Base-by-base conservation (phyloP, 1,140 invertebrate species). In the Sminthurides bifidus region DNA sequence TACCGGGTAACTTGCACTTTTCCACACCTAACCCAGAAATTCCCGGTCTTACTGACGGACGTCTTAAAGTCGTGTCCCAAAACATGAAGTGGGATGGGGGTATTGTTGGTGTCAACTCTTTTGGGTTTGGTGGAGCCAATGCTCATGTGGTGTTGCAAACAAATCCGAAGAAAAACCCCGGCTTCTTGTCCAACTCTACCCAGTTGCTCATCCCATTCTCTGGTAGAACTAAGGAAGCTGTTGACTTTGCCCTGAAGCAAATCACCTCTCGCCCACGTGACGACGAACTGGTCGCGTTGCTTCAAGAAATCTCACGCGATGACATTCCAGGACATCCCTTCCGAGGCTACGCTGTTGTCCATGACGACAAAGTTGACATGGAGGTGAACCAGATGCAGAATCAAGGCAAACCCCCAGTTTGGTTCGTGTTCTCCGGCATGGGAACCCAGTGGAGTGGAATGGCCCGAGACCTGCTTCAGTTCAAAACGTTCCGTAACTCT, bases 371-470 rank as follows among this genome's bases (percentile, higher is more conserved):
- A 33, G 45, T 66, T 23, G 65, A 70, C 41, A 60, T 68, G 17
- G 66, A 79, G 65, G 67, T 65, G 17, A 64, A 68, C 52, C 64
- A 68, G 49, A 52, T 56, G 41, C 57, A 38, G 10, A 69, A 68
- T 31, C 59, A 65, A 33, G 79, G 82, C 30, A 79, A 77, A 59
- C 77, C 86, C 26, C 91, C 91, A 1, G 72, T 97, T 24, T 97
- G 91, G 87, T 95, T 81, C 70, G 76, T 97, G 33, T 98, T 93
- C 72, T 86, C 91, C 44, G 94, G 93, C 31, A 96, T 97, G 92
- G 94, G 93, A 12, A 83, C 84, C 33, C 93, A 98, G 73, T 98
- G 92, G 92, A 75, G 82, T 41, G 89, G 88, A 58, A 98, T 97
- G 92, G 92, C 80, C 4, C 81, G 81, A 66, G 77, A 84, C 21